phyloP scores from a whole-genome alignment of 2,797 vertebrate genomes.

The Cuniculus paca region DNA sequence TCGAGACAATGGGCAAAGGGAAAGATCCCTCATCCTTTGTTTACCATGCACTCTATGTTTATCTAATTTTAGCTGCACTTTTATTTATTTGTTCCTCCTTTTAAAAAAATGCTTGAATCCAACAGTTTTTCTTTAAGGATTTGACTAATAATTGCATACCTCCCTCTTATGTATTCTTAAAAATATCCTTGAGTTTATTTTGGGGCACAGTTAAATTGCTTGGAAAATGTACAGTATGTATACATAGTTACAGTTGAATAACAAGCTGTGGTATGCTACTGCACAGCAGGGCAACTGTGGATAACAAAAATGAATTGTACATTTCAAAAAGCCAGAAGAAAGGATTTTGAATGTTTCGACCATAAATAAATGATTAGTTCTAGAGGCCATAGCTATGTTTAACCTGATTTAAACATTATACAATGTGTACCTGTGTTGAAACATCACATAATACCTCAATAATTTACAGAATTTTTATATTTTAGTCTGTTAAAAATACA shows the following conservation, averaged over 20 bases:
- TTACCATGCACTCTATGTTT: background rate
- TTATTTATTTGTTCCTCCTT: background rate
- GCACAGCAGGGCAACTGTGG: background rate
- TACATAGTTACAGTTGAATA: background rate
- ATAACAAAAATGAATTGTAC: background rate
- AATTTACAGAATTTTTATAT: background rate
- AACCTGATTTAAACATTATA: background rate
- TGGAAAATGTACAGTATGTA: background rate
- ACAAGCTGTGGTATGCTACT: background rate
- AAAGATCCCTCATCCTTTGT: background rate
- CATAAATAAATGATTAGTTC: background rate
- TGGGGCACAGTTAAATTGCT: background rate
- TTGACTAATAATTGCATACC: background rate
- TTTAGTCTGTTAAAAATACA: background rate
- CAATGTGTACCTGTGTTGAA: background rate
- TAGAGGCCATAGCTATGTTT: background rate
- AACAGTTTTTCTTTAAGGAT: background rate
- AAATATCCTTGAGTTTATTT: background rate
- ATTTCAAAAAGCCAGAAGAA: background rate
- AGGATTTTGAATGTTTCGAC: background rate
- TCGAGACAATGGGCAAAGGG: background rate
- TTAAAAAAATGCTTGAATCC: background rate
- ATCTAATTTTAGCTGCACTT: background rate
- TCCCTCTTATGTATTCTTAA: background rate
- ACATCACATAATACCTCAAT: background rate